Evolutionary conservation across 64 coral and sea anemone genomes (phyloP), one percentile per base, ranked within the genome.

Genomic region (Stichodactyla mertensii): DNA sequence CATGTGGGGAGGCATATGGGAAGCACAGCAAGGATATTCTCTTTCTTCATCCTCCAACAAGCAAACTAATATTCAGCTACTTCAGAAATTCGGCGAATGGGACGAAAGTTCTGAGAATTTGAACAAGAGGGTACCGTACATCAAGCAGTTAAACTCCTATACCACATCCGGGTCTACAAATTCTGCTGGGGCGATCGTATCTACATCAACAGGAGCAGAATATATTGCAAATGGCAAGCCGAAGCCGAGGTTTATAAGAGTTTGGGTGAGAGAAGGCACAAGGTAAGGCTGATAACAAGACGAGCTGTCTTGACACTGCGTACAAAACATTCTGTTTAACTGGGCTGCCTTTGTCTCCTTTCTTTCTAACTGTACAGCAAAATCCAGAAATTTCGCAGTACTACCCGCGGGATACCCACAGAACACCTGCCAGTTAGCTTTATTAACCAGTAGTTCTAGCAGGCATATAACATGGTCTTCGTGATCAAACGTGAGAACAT

Each of bases 1-100:
- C n/a, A 78, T 51, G 58, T 91, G 71, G 55, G 89, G 89, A 5
- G 89, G 84, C 19, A 91, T 91, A n/a, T 91, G 89, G 89, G 85
- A 52, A 26, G 85, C 89, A 27, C 27, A 77, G 8, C 6, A 51
- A 26, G 89, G 84, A 10, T 64, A 56, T 64, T 91, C 89, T 8
- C 31, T 91, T 16, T 64, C 58, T 74, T 86, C 71, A 19, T 80
- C 89, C 16, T 91, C 89, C 10, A 78, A 26, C 16, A 20, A 86
- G 5, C 89, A 91, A 62, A 87, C 89, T 18, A 66, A 82, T 14
- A 91, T 91, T 54, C 67, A 82, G n/a, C 59, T 91, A 5, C 84
- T 87, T 3, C 84, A 79, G 55, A 91, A 86, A 23, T 91, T 91
- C 56, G 78, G 89, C 15, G 57, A 52, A 5, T 91, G 89, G 89